Base-by-base conservation (phyloP, 1,140 invertebrate species). In the Zaprionus nigranus region DNA sequence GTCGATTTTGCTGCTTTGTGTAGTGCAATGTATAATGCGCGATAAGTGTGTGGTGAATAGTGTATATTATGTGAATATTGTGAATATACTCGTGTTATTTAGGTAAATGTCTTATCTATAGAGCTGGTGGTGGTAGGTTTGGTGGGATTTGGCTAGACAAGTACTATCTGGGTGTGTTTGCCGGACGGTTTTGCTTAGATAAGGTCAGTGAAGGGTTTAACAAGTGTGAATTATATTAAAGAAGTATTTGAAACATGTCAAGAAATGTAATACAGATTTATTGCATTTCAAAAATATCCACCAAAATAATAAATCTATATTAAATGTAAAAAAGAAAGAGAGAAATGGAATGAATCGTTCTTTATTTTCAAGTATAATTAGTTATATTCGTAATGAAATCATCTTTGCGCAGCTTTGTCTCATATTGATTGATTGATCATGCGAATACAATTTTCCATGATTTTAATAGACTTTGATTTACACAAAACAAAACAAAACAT, bases 81-180 rank as follows among this genome's bases (percentile, higher is more conserved):
- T 40, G 75, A 61, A 61, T 80, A 68, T 59, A 66, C 53, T 43
- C 53, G 72, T 56, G 61, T 70, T 70, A 72, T 65, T 63, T 66
- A 81, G 60, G 58, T 73, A 82, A 74, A 75, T 76, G 71, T 51
- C 77, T 72, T 79, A 76, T 79, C 69, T 69, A 70, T 57, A 73
- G 51, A 70, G 38, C 28, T 46, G 54, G 54, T 76, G 30, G 51
- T 75, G 59, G 54, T 69, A 51, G 34, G 64, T 38, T 24, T 64
- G 17, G 56, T 36, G 53, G 28, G n/a, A 78, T 63, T 70, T 75
- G 81, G 66, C 46, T 5, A 22, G 20, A 9, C 68, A 30, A 2
- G 28, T 7, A 7, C 73, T 74, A 82, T 81, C 75, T 82, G 17
- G n/a, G 75, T 7, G 80, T 82, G 80, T 82, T 82, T 82, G 79